Conservation (phyloP, 2,797 vertebrate genomes). For the Myotis findleyi region DNA sequence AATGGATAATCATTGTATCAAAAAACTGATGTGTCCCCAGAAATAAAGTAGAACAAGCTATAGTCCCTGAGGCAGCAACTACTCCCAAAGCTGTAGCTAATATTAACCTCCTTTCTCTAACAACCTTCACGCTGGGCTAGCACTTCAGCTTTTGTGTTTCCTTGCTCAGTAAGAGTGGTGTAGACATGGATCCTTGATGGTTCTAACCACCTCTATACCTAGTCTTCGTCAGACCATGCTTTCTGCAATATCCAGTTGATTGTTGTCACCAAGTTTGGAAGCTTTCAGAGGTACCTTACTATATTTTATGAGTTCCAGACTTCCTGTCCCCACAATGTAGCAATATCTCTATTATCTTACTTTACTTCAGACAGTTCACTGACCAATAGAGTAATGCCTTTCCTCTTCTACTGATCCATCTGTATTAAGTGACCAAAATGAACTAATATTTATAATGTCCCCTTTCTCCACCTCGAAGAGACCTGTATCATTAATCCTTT, state of each 20-base stretch:
- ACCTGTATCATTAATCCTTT: neutral
- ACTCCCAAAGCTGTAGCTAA: neutral
- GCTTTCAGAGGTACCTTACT: neutral
- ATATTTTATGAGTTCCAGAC: neutral
- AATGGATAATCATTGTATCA: neutral
- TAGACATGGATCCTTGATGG: neutral
- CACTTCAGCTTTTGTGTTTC: neutral
- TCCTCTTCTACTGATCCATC: neutral
- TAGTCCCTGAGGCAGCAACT: neutral
- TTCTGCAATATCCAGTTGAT: neutral
- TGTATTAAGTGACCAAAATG: neutral
- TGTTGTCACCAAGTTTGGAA: neutral
- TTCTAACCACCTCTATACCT: neutral
- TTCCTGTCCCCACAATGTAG: neutral
- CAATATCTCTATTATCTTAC: neutral
- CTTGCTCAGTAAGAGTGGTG: neutral
- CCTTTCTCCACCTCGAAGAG: neutral
- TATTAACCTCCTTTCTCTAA: neutral
- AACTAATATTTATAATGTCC: neutral
- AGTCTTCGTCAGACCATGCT: neutral
- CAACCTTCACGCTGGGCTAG: accelerated
- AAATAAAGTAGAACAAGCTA: neutral
- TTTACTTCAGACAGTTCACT: neutral
- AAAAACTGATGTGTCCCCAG: neutral
- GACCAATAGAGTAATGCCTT: neutral